phyloP scores from a whole-genome alignment of 2,797 vertebrate species.

The Eptatretus atami region DNA sequence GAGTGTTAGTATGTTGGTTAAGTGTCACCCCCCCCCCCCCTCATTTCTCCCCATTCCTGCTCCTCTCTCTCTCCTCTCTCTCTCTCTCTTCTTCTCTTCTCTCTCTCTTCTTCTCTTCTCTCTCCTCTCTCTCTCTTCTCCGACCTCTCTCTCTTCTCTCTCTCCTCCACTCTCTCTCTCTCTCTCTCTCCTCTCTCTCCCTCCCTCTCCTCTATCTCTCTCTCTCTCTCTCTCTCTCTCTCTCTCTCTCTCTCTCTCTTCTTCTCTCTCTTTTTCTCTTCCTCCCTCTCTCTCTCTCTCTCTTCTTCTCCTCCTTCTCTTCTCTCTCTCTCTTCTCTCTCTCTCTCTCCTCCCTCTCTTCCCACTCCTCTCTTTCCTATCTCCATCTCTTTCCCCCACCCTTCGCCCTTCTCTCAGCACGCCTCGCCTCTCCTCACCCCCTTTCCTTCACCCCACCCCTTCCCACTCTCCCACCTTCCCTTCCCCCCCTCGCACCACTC shows the following conservation, averaged over 20 bases:
- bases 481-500: background rate
- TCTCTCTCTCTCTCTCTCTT: background rate
- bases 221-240: background rate
- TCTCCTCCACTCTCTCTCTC: background rate
- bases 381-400: background rate
- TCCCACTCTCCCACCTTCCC: too few relatives aligned
- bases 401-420: background rate
- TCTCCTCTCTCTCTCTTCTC: too few relatives aligned
- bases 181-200: background rate
- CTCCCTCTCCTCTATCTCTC: background rate
- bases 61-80: background rate
- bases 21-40: background rate
- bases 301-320: background rate
- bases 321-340: background rate
- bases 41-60: background rate
- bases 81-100: background rate
- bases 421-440: too few relatives aligned
- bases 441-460: too few relatives aligned
- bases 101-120: background rate
- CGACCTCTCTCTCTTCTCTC: background rate
- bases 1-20: background rate
- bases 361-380: too few relatives aligned
- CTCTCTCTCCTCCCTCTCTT: background rate
- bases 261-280: background rate
- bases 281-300: background rate